Percentiles rank a stretch among this genome's conserved stretches.
phyloP scores from a whole-genome alignment of 2,888 invertebrate genomes.

The Philhelius pedissequus region DNA sequence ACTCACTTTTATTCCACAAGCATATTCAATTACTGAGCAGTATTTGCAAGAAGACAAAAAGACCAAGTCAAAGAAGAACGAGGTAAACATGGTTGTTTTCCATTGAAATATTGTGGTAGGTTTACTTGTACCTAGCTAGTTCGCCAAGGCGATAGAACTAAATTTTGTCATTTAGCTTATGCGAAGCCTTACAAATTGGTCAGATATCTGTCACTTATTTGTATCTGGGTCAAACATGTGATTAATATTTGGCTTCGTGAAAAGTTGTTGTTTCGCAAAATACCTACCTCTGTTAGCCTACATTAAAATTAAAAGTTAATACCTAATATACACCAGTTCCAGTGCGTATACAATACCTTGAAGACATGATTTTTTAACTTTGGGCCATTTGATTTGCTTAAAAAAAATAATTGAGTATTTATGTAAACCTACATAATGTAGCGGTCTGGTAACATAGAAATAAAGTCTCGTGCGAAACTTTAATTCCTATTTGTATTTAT shows the following conservation, averaged over 20 bases:
- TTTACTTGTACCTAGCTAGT: not conserved
- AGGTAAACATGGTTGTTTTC: conserved; percentile 9
- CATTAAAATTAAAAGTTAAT: no score
- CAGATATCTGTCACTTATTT: not conserved
- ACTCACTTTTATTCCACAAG: not conserved
- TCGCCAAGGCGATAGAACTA: not conserved
- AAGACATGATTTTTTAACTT: no score
- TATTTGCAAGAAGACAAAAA: conserved; percentile 6
- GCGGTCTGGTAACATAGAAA: no score
- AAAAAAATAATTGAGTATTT: no score
- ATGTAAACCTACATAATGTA: no score
- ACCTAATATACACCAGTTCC: no score
- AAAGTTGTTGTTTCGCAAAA: not conserved
- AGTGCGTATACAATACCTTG: no score
- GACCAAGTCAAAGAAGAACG: conserved; percentile 5
- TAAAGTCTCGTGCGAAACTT: no score
- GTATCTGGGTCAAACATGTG: not conserved
- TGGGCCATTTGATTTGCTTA: no score
- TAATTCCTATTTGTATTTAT: no score
- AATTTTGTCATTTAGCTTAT: not conserved
- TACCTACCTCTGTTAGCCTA: no score
- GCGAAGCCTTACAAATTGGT: not conserved
- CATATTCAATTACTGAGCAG: conserved; percentile 5
- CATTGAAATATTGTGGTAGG: not conserved
- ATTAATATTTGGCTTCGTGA: not conserved